Evolutionary conservation across 2,113 vertebrate species (phyloP), one percentile per base, ranked within the genome.

Genomic region (Eurypyga helias): DNA sequence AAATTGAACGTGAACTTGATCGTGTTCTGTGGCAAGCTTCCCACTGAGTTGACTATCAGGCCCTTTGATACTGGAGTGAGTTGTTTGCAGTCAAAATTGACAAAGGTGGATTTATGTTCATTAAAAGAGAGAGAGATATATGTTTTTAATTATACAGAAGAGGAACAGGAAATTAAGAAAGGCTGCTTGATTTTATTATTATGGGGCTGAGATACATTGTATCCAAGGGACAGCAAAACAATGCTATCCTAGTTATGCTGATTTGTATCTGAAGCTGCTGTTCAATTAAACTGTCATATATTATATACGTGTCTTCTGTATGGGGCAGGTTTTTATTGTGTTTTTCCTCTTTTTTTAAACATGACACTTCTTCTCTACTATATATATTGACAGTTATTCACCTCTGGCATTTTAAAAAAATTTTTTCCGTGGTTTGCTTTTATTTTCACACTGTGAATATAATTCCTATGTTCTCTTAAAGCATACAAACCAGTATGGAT

Each of bases 81-180:
- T 85, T 95, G 62, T 93, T 94, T 93, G 51, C 76, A 54, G 26
- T 66, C 29, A 48, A 51, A 94, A 58, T 43, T 66, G 58, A 62
- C 86, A 90, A 38, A 0, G 0, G 51, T 48, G 51, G 58, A 55
- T 77, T 89, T 18, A 21, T 51, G 49, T 52, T 96, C 43, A 70
- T 93, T 91, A 78, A 87, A 65, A 69, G n/a, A 69, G 57, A 80
- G 48, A 61, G 57, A 61, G 34, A 46, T 11, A 36, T 2, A 33
- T 60, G 48, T 45, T 91, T 96, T 93, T 97, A 95, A 95, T 97
- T 95, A 87, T n/a, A 29, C 52, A 57, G 48, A 80, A 54, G 76
- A 92, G 49, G 62, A 91, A 87, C 89, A 96, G 95, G 96, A 98
- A 97, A 97, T 97, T 85, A 95, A 82, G 23, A 87, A 83, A 81